A percentile compares a stretch with the other conserved stretches of the same genome.
Evolutionary conservation across 2,113 vertebrate species (phyloP).

Genomic region (Hyperoodon ampullatus): DNA sequence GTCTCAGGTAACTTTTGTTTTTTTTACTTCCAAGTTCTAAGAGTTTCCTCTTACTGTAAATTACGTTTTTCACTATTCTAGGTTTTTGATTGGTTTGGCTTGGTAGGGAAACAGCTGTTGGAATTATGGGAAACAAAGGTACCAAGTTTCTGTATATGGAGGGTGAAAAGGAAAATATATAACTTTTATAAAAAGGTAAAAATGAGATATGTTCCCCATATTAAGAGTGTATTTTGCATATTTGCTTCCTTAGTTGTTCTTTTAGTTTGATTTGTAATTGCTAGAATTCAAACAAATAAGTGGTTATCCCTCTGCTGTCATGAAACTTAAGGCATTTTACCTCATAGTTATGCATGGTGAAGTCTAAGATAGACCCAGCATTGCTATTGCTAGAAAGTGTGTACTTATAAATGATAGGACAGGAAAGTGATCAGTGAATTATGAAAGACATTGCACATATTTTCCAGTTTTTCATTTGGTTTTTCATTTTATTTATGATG

Average conservation of each 20-base stretch:
- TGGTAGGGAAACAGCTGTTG: conserved; percentile 25
- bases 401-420: neutral
- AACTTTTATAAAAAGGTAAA: neutral
- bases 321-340: neutral
- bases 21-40: neutral
- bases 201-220: neutral
- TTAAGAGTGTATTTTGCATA: neutral
- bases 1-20: conserved; percentile 85
- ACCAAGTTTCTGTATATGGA: neutral
- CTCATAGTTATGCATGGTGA: neutral
- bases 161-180: neutral
- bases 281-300: neutral
- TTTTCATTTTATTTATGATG: conserved; percentile 34
- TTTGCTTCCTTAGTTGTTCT: neutral
- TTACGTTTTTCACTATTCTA: neutral
- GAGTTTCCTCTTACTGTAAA: neutral
- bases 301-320: neutral
- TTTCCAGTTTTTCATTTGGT: neutral
- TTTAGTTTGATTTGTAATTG: conserved; percentile 8
- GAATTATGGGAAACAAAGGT: conserved; percentile 12
- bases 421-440: neutral
- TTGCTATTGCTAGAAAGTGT: neutral
- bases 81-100: neutral
- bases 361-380: neutral
- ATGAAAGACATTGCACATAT: neutral